Conservation (phyloP, 2,113 vertebrate species). For the Nestor notabilis region DNA sequence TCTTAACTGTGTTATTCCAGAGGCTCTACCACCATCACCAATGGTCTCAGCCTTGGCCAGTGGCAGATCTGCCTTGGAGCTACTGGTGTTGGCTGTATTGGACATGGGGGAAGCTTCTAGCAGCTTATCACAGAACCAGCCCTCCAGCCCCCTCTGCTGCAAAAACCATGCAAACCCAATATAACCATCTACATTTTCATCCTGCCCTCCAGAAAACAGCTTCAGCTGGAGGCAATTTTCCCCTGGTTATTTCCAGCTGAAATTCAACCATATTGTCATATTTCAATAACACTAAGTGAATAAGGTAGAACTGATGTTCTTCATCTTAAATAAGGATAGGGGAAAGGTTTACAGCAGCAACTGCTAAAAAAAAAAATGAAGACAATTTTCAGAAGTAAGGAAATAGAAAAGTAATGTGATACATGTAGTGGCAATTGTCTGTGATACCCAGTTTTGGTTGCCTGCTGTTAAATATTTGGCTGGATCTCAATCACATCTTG, state of each 20-base stretch:
- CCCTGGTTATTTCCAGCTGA: neutral
- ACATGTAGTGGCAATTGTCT: neutral
- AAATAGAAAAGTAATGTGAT: neutral
- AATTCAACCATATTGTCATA: neutral
- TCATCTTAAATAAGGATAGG: neutral
- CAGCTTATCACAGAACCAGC: neutral
- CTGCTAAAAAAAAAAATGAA: neutral
- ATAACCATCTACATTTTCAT: neutral
- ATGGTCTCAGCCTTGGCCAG: neutral
- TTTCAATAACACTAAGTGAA: neutral
- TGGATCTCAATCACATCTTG: neutral
- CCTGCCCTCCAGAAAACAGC: neutral
- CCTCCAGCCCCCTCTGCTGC: rapidly evolving
- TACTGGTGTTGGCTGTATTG: rapidly evolving
- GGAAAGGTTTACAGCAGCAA: neutral
- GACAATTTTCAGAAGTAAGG: neutral
- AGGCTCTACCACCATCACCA: rapidly evolving
- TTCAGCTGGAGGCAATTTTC: neutral
- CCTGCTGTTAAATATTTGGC: neutral
- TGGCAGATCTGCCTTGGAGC: rapidly evolving
- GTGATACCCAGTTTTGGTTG: neutral
- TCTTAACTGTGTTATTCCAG: neutral
- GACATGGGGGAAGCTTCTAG: rapidly evolving
- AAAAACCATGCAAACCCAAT: neutral
- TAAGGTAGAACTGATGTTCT: neutral